These are phyloP conservation scores for Noctilio leporinus DNA, from an alignment of 2,113 vertebrate species.

Conservation along the genomic window DNA sequence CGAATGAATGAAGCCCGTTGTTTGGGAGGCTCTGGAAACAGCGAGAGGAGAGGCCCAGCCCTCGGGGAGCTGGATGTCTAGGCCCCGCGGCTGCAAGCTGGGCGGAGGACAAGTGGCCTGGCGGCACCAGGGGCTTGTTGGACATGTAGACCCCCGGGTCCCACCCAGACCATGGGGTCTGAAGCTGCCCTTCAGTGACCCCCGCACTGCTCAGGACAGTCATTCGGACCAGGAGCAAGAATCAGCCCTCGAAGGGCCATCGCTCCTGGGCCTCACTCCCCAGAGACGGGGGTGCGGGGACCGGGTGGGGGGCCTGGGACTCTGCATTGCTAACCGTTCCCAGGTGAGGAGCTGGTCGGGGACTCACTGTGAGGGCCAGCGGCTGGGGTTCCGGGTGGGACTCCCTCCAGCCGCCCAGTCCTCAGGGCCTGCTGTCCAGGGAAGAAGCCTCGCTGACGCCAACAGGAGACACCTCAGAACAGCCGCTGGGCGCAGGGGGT, in stretches of 20 bases:
- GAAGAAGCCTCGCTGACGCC: not conserved
- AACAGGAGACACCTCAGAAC: not conserved
- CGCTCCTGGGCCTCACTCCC: not conserved
- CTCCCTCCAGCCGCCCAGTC: not conserved
- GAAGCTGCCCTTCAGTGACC: not conserved
- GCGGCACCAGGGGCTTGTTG: not conserved
- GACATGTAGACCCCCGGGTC: rapidly evolving
- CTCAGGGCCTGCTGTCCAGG: not conserved
- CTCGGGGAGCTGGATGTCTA: rapidly evolving
- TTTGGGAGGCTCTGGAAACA: not conserved
- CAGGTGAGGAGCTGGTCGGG: not conserved
- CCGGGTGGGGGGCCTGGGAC: not conserved
- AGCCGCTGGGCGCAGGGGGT: not conserved
- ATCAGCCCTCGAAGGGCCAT: not conserved
- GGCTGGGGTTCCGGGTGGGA: not conserved
- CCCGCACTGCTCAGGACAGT: not conserved
- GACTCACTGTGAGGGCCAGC: not conserved
- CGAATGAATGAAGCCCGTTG: not conserved
- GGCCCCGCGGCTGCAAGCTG: not conserved
- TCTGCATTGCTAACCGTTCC: not conserved
- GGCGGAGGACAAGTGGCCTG: not conserved
- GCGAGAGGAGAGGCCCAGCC: not conserved
- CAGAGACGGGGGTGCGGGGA: not conserved
- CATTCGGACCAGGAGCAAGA: not conserved
- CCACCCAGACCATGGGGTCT: not conserved